Evolutionary conservation across 2,797 vertebrate genomes (phyloP).

Genomic region (Eleutherodactylus coqui): DNA sequence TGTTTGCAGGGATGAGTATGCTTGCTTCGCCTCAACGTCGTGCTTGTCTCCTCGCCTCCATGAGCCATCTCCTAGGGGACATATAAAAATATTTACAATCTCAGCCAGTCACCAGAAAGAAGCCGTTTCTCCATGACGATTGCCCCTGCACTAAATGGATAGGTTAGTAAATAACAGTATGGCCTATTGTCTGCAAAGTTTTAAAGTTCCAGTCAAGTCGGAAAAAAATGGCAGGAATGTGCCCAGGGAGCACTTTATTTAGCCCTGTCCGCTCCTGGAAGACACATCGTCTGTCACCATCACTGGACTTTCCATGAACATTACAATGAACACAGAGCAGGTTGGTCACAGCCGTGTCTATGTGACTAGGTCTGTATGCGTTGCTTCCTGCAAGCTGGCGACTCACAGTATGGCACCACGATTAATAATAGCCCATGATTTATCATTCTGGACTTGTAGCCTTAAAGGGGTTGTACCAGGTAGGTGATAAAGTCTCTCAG

Average conservation of each 20-base stretch:
- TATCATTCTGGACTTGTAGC: neutral
- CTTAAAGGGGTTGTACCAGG: too few species aligned
- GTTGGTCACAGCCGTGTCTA: neutral
- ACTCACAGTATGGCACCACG: neutral
- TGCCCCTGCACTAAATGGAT: conserved; percentile 40
- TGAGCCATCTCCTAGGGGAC: conserved; percentile 88
- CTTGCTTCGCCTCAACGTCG: conserved; percentile 89
- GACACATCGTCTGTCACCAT: conserved; percentile 13
- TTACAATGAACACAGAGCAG: conserved; percentile 17
- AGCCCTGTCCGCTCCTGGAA: neutral
- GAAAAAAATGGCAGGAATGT: conserved; percentile 48
- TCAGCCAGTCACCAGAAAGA: conserved; percentile 64
- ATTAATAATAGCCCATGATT: neutral
- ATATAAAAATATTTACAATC: conserved; percentile 72
- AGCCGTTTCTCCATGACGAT: conserved; percentile 59
- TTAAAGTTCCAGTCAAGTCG: conserved; percentile 8
- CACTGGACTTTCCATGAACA: neutral
- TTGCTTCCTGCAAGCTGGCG: neutral
- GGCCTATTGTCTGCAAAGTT: conserved; percentile 39
- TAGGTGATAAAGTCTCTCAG: too few species aligned
- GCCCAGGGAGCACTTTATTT: conserved; percentile 37
- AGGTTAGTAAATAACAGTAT: conserved; percentile 59
- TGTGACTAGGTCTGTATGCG: neutral
- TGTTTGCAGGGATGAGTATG: conserved; percentile 89
- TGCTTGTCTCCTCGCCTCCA: conserved; percentile 94